Conservation (phyloP, 2,888 invertebrate genomes). For the Lacanobia oleracea region DNA sequence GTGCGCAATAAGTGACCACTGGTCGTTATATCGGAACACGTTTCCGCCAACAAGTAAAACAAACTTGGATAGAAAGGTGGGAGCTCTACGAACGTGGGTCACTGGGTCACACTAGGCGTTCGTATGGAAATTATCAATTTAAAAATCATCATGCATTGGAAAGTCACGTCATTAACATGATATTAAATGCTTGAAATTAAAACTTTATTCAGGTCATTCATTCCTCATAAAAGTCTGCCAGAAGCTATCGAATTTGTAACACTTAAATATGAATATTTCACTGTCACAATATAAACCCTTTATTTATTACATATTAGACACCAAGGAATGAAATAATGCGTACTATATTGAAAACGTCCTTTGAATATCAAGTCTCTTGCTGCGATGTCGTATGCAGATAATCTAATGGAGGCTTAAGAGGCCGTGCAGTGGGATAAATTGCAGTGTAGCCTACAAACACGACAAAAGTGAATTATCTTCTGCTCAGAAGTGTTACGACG, state of each 20-base stretch:
- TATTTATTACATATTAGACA: not conserved
- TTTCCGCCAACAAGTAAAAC: slow-evolving; percentile 78
- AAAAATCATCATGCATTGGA: slow-evolving; percentile 56
- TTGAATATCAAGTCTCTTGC: slow-evolving; percentile 19
- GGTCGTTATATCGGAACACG: slow-evolving; percentile 68
- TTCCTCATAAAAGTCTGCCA: not conserved
- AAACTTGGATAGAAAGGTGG: slow-evolving; percentile 76
- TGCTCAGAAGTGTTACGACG: slow-evolving; percentile 56
- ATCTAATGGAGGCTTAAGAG: slow-evolving; percentile 37
- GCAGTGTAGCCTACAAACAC: slow-evolving; percentile 48
- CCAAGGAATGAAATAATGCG: slow-evolving; percentile 6
- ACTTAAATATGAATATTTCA: slow-evolving; percentile 2
- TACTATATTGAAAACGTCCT: slow-evolving; percentile 27
- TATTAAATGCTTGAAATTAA: slow-evolving; percentile 8
- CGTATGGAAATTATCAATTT: slow-evolving; percentile 65
- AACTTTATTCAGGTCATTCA: slow-evolving; percentile 8
- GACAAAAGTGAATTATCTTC: slow-evolving; percentile 72
- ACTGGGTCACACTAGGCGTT: slow-evolving; percentile 73
- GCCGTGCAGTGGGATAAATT: slow-evolving; percentile 47
- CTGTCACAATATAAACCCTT: not conserved
- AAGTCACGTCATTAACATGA: slow-evolving; percentile 53
- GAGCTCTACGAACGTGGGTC: slow-evolving; percentile 67
- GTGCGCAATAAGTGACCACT: slow-evolving; percentile 63
- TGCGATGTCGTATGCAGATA: slow-evolving; percentile 35
- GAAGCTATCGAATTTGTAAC: slow-evolving; percentile 2